Conservation (phyloP, 2,888 invertebrate species). For the Escarpia spicata region DNA sequence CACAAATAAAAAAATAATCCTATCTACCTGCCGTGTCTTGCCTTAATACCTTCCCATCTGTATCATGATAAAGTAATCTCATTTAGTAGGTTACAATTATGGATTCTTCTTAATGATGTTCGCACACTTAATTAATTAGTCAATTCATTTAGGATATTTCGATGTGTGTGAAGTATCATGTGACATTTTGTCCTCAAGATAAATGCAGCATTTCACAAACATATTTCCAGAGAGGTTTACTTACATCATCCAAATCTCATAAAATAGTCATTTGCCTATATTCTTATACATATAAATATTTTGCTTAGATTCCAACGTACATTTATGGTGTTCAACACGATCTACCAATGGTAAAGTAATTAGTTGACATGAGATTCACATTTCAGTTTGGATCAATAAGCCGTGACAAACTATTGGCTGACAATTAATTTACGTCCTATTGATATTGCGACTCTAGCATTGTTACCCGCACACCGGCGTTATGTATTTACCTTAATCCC, state of each 20-base stretch:
- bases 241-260: neutral
- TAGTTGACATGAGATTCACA: neutral
- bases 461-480: neutral
- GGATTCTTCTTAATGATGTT: neutral
- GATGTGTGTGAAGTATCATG: neutral
- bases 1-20: too few relatives aligned
- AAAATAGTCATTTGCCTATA: neutral
- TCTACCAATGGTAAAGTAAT: neutral
- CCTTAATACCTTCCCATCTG: neutral
- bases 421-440: constrained; percentile 9
- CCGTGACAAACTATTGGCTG: neutral
- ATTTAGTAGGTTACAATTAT: neutral
- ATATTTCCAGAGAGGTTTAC: neutral
- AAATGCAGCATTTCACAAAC: neutral
- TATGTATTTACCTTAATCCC: neutral
- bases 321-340: neutral
- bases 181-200: neutral
- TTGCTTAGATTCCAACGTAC: neutral
- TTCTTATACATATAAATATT: neutral
- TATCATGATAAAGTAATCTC: constrained; percentile 1
- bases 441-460: neutral
- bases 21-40: too few relatives aligned
- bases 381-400: constrained; percentile 2
- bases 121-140: neutral
- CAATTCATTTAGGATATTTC: neutral